Base-by-base conservation (phyloP, 2,797 vertebrate genomes). In the Cuculus canorus region DNA sequence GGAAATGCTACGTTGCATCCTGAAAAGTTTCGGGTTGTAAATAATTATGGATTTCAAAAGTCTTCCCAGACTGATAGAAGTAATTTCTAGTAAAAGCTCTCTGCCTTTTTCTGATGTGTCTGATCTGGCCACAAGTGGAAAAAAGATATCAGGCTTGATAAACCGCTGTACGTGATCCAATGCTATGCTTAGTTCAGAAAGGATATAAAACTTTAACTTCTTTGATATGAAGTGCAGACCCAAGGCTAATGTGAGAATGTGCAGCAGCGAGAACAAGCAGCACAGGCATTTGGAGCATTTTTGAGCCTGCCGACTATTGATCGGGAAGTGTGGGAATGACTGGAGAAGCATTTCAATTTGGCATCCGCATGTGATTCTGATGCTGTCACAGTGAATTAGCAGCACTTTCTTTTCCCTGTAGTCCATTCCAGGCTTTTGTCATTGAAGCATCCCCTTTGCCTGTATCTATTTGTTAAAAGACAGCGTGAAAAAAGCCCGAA, bases 381-480 rank as follows among this genome's bases (percentile, higher is more conserved):
- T 95, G 86, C 95, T 97, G 97, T 97, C 97, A 96, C 64, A 95
- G 60, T 91, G 88, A 95, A 97, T 97, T 96, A 96, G 84, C 68
- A 80, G 48, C 5, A 12, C 81, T 93, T 93, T 73, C 79, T 91
- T 82, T 93, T 90, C 78, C 54, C 84, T 90, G 17, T 73, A 70
- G 79, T 61, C 80, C 71, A 57, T 86, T 50, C 70, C 61, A 70
- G 57, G 83, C 77, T 76, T 90, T 94, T 96, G 87, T 95, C 80
- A 90, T 93, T 96, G 91, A 93, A 86, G 61, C 83, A 94, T 69
- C 75, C 63, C n/a, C 24, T 95, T 82, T 80, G 45, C 57, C 73
- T 4, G 0, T 56, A 59, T 22, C 53, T 75, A 69, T 45, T 88
- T 84, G 33, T 88, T 90, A 45, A 89, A 89, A 94, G 41, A 85